These are phyloP conservation scores for Trichacis sp. DNA, from an alignment of 2,888 invertebrate species.

Conservation along the genomic window DNA sequence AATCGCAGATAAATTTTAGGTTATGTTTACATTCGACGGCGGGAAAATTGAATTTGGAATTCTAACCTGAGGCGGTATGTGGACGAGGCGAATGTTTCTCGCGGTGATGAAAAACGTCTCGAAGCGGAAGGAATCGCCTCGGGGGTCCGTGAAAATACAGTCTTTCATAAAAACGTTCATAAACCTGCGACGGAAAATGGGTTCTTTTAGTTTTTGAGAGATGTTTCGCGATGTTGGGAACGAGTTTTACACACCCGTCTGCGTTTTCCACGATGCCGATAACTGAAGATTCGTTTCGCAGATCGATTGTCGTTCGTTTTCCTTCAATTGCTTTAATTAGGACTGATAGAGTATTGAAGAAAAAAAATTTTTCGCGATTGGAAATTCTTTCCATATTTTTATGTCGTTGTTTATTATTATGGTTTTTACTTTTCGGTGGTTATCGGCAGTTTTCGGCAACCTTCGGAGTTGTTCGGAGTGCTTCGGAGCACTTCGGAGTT, in stretches of 20 bases:
- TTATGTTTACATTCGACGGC: not conserved
- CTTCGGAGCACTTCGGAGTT: too few species aligned
- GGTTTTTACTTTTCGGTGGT: too few species aligned
- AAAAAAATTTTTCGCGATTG: constrained; percentile 62
- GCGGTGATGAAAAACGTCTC: constrained; percentile 75
- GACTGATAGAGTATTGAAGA: constrained; percentile 75
- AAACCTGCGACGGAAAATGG: constrained; percentile 66
- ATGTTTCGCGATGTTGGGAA: too few species aligned
- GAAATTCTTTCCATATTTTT: too few species aligned
- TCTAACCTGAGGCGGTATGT: constrained; percentile 72
- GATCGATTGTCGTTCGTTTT: constrained; percentile 75
- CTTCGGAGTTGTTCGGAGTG: too few species aligned
- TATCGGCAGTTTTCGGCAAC: too few species aligned
- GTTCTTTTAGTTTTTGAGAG: not conserved
- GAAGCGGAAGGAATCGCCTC: constrained; percentile 74
- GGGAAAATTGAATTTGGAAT: constrained; percentile 5
- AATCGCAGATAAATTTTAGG: too few species aligned
- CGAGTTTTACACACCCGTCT: too few species aligned
- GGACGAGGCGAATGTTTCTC: constrained; percentile 78
- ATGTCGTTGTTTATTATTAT: too few species aligned
- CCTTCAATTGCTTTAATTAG: constrained; percentile 75
- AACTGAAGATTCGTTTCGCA: constrained; percentile 76
- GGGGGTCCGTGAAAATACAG: constrained; percentile 75
- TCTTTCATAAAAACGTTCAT: constrained; percentile 78
- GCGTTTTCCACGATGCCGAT: constrained; percentile 74